phyloP scores from a whole-genome alignment of 2,888 invertebrate genomes.

The Ptilodon capucinus region DNA sequence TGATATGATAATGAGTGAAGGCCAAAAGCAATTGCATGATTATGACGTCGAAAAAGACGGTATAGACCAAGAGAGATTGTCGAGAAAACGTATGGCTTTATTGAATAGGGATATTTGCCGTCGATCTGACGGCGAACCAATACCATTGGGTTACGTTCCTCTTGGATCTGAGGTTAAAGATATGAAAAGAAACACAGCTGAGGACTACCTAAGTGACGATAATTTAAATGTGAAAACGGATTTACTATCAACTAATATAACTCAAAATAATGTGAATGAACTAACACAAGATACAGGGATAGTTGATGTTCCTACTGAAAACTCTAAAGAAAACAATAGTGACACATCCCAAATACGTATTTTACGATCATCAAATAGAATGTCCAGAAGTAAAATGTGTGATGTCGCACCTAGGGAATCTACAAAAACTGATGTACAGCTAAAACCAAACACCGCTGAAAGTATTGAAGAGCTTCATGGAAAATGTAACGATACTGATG shows the following conservation, averaged over 20 bases:
- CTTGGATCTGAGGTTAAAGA: slow-evolving; percentile 17
- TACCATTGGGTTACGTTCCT: slow-evolving; percentile 56
- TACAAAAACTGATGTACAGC: slow-evolving; percentile 20
- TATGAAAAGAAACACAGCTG: background rate
- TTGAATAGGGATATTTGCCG: slow-evolving; percentile 54
- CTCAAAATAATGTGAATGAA: background rate
- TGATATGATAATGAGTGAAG: slow-evolving; percentile 20
- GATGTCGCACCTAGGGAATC: slow-evolving; percentile 6
- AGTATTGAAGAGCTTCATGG: slow-evolving; percentile 1
- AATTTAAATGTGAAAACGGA: background rate
- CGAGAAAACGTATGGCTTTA: slow-evolving; percentile 57
- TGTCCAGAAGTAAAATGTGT: slow-evolving; percentile 13
- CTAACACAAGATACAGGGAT: background rate
- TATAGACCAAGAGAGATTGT: slow-evolving; percentile 45
- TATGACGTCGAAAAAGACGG: slow-evolving; percentile 20
- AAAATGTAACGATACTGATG: background rate
- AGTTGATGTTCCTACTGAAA: slow-evolving; percentile 22
- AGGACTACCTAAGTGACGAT: slow-evolving; percentile 1
- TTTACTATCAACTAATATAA: slow-evolving; percentile 5
- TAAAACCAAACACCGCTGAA: slow-evolving; percentile 13
- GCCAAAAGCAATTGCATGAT: slow-evolving; percentile 15
- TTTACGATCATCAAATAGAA: slow-evolving; percentile 51
- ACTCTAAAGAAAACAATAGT: slow-evolving; percentile 44
- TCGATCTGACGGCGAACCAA: slow-evolving; percentile 41
- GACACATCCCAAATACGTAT: slow-evolving; percentile 28